phyloP scores from a whole-genome alignment of 2,113 vertebrate species.

The Periophthalmus modestus region DNA sequence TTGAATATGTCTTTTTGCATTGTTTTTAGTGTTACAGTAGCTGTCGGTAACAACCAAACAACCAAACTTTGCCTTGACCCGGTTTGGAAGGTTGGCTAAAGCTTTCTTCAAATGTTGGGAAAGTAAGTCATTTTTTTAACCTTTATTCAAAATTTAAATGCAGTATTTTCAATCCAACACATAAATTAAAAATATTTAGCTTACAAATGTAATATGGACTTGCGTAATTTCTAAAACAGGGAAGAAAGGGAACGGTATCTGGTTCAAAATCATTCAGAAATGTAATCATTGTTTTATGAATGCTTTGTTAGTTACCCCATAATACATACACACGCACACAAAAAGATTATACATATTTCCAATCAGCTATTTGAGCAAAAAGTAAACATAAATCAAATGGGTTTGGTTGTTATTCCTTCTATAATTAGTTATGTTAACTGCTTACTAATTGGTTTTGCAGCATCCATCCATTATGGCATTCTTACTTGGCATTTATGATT shows the following conservation, averaged over 20 bases:
- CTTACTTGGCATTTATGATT: background rate
- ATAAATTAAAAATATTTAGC: no score
- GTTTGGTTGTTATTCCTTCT: no score
- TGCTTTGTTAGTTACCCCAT: background rate
- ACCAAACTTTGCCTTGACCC: slow-evolving; percentile 58
- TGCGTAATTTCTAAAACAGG: no score
- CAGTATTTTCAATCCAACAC: background rate
- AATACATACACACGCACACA: no score
- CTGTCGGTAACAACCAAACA: background rate
- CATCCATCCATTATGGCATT: background rate
- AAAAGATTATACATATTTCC: background rate
- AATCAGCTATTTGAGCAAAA: background rate
- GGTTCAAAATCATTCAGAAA: background rate
- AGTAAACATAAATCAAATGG: background rate
- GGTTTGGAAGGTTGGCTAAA: slow-evolving; percentile 22
- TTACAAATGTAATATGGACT: no score
- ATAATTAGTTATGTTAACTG: no score
- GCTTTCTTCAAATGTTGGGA: slow-evolving; percentile 69
- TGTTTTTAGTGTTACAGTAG: slow-evolving; percentile 62
- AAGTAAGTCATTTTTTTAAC: slow-evolving; percentile 45
- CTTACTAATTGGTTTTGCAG: background rate
- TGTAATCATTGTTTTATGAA: background rate
- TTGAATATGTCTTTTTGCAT: background rate
- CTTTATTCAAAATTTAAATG: background rate
- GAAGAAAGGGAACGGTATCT: no score